A percentile compares a stretch with the other conserved stretches of the same genome.
Evolutionary conservation across 2,888 invertebrate species (phyloP).

Genomic region (Ectobius pallidus): DNA sequence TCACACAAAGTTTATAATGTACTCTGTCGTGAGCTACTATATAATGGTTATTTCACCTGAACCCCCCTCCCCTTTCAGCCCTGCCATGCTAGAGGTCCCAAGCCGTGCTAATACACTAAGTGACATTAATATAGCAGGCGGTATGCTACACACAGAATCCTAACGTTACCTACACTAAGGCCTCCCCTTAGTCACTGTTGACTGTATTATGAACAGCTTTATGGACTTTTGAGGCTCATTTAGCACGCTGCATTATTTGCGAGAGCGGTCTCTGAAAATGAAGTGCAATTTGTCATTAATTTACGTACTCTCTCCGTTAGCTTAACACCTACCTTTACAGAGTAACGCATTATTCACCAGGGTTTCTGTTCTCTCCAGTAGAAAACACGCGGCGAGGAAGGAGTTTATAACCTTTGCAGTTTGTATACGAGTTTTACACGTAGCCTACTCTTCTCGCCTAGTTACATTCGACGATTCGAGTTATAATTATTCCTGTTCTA

Average conservation of each 20-base stretch:
- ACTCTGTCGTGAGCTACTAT: background rate
- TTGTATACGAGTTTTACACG: too few species aligned
- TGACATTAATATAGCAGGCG: conserved; percentile 24
- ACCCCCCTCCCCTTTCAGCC: background rate
- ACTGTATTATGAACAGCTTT: conserved; percentile 32
- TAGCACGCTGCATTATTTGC: conserved; percentile 28
- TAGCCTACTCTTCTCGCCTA: too few species aligned
- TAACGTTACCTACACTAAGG: conserved; percentile 3
- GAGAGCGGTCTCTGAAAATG: conserved; percentile 14
- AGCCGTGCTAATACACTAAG: conserved; percentile 24
- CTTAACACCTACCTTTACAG: conserved; percentile 20
- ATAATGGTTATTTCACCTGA: conserved; percentile 28
- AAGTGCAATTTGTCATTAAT: conserved; percentile 30
- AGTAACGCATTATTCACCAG: conserved; percentile 5
- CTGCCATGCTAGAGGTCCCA: background rate
- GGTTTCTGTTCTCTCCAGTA: background rate
- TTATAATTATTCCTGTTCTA: too few species aligned
- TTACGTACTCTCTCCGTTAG: background rate
- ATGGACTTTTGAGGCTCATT: conserved; percentile 33
- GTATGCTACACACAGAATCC: background rate
- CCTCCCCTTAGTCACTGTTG: background rate
- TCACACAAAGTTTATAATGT: conserved; percentile 11
- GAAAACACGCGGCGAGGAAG: background rate
- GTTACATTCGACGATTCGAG: too few species aligned
- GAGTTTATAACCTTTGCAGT: conserved; percentile 4